A percentile compares a stretch with the other conserved stretches of the same genome.
Conservation (phyloP, 2,113 vertebrate genomes). For the Gymnobelideus leadbeateri region DNA sequence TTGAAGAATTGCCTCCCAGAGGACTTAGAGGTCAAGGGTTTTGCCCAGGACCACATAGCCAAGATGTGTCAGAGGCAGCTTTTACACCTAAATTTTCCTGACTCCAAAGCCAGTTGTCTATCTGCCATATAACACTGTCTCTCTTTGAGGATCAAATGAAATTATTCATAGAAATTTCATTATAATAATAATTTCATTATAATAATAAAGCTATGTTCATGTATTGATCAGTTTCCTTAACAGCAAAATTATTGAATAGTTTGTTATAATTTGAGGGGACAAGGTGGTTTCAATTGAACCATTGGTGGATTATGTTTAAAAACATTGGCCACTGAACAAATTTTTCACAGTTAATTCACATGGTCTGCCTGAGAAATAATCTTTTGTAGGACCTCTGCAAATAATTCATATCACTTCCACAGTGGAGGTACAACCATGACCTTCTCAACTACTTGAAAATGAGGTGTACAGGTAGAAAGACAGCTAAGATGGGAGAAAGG, state of each 20-base stretch:
- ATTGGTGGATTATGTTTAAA: not conserved
- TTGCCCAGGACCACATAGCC: not conserved
- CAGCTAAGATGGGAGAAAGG: not conserved
- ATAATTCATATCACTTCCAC: not conserved
- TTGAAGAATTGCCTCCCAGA: not conserved
- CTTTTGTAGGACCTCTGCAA: not conserved
- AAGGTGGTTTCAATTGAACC: not conserved
- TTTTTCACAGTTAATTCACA: not conserved
- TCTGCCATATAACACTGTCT: not conserved
- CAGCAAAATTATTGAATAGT: not conserved
- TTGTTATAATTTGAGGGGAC: not conserved
- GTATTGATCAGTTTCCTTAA: not conserved
- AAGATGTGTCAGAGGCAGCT: not conserved
- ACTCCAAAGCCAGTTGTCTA: not conserved
- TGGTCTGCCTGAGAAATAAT: not conserved
- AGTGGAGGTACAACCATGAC: rapidly evolving
- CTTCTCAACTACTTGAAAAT: not conserved
- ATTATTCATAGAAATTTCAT: not conserved
- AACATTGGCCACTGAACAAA: not conserved
- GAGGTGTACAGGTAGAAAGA: not conserved
- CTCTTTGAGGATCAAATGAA: not conserved
- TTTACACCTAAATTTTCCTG: not conserved
- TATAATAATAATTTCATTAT: not conserved
- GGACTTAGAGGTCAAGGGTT: not conserved
- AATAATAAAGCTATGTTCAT: not conserved